Evolutionary conservation across 2,888 invertebrate species (phyloP), one percentile per base, ranked within the genome.

Genomic region (Prosapia bicincta): DNA sequence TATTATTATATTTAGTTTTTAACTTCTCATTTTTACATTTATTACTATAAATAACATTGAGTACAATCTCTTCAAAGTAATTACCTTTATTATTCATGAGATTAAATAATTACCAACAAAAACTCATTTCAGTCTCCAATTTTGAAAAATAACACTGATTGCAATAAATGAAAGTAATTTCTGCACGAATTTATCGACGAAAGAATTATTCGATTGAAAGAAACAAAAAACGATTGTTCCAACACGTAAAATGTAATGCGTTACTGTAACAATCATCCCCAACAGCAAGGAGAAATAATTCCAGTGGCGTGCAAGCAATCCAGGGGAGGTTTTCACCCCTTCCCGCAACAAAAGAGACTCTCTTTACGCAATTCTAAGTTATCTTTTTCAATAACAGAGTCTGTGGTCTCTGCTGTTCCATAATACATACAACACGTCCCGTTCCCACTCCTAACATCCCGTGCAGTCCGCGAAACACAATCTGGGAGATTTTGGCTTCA

Each of bases 361-460:
- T 69, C 69, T 69, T 69, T 30, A 69, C 23, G 69, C 69, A 69
- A 69, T 69, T 69, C 69, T 28, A 28, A 26, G 28, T 69, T 69
- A 69, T 69, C 69, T 69, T 69, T 69, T 30, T 30, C 69, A 69
- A 26, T 69, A 26, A 69, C 69, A 30, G 69, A n/a, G 54, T 54
- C 20, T n/a, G 54, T 20, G 54, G 54, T 54, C 54, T 9, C 54
- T 26, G n/a, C 20, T 28, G n/a, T 26, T 69, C 15, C 69, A 69
- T 69, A 69, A 69, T 69, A 69, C 69, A 69, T 43, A 70, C 70
- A 43, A 70, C 70, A 70, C 71, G 65, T 26, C 26, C 15, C 26
- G 71, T 23, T 24, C 71, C 20, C 15, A 24, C 71, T 20, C 15
- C 24, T 9, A 15, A 20, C 54, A n/a, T 23, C 38, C 28, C 15